Evolutionary conservation across 23 tunicate species (phyloP), one percentile per base, ranked within the genome.

Genomic region (Styela clava): DNA sequence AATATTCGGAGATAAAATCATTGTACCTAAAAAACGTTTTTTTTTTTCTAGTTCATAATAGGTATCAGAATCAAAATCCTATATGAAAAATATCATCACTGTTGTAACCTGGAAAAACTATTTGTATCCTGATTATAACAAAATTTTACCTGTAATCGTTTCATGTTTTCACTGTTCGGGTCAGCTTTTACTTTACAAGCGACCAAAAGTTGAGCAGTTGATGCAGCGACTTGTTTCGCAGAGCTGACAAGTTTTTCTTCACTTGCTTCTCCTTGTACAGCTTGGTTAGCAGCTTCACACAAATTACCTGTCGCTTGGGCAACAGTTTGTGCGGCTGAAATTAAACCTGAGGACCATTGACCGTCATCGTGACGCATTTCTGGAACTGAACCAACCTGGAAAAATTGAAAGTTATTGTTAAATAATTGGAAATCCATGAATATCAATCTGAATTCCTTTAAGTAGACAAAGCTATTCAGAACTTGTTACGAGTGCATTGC

Each of bases 161-260:
- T 89, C 96, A 89, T 89, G 64, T 90, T 89, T 77, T 95, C 99
- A 67, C 99, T 95, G 84, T 95, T 86, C 3, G 99, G 96, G 34
- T 95, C 99, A 25, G 99, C 96, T 73, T 90, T 95, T 16, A 90
- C 96, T 86, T 90, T 90, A 65, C 99, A 95, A 67, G 99, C 96
- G 62, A 89, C 91, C 82, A 95, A 64, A 0, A 95, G 88, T 74
- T 95, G 99, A 3, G 95, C 95, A 7, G 99, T 95, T 24, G 96
- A 86, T 28, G 91, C 79, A 31, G 99, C 91, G 0, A 95, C 99
- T 79, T 89, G 91, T 61, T 89, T 90, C 29, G 99, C 99, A 19
- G 96, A 83, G 2, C 92, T 83, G 63, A 89, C 99, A 25, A 95
- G 78, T 64, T 88, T 87, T 74, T 93, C 98, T 74, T 93, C 93